Conservation (phyloP, 1,140 invertebrate species). For the Drosophila navojoa region DNA sequence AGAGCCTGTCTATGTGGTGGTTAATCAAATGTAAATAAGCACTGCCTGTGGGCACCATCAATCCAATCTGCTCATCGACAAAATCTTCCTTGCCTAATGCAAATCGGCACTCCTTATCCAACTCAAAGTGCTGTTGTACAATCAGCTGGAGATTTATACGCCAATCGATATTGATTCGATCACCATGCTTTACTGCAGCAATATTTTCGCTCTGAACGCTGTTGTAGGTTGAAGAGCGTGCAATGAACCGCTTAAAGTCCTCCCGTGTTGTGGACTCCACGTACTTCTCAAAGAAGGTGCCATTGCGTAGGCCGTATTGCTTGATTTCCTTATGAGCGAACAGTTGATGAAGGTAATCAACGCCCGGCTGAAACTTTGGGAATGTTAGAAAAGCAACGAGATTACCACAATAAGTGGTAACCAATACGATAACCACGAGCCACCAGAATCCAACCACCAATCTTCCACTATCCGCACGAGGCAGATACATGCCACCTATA, state of each 20-base stretch:
- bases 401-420: constrained; percentile 96
- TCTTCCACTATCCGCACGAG: constrained; percentile 93
- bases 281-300: constrained; percentile 90
- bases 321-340: constrained; percentile 86
- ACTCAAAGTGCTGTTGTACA: constrained; percentile 77
- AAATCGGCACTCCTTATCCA: constrained; percentile 76
- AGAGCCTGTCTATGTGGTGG: constrained; percentile 89
- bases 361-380: constrained; percentile 91
- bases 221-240: constrained; percentile 84
- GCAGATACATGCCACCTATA: constrained; percentile 93
- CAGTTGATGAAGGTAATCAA: constrained; percentile 90
- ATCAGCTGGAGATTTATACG: constrained; percentile 88
- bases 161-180: constrained; percentile 93
- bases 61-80: constrained; percentile 90
- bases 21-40: constrained; percentile 89
- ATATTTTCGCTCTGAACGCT: constrained; percentile 85
- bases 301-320: constrained; percentile 90
- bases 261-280: constrained; percentile 81
- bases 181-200: constrained; percentile 86
- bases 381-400: constrained; percentile 97
- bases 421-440: constrained; percentile 94
- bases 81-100: constrained; percentile 87
- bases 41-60: constrained; percentile 89
- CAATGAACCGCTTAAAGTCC: constrained; percentile 76
- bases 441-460: constrained; percentile 95